Evolutionary conservation across 2,888 invertebrate species (phyloP).

Genomic region (Aethes cnicana): DNA sequence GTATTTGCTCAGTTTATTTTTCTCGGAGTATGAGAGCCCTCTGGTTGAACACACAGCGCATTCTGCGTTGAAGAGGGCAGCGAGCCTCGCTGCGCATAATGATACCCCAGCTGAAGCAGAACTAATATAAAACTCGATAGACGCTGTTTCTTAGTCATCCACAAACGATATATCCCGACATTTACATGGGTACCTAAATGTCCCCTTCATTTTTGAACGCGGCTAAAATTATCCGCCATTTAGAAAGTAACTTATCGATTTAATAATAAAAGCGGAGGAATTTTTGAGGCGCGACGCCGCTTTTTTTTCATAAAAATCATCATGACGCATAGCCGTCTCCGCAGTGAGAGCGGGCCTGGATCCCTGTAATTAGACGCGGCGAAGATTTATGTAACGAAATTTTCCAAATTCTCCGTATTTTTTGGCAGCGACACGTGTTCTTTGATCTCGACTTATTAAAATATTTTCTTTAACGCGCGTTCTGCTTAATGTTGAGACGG

Average conservation of each 20-base stretch:
- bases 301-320: conserved; percentile 71
- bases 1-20: conserved; percentile 76
- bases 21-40: conserved; percentile 62
- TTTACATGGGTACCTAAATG: neutral
- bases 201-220: neutral
- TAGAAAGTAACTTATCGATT: conserved; percentile 42
- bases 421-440: conserved; percentile 62
- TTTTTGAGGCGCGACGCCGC: conserved; percentile 48
- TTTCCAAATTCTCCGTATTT: conserved; percentile 73
- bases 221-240: conserved; percentile 38
- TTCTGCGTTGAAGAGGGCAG: conserved; percentile 61
- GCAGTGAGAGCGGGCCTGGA: conserved; percentile 62
- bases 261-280: conserved; percentile 48
- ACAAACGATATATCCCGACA: conserved; percentile 31
- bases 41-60: conserved; percentile 62
- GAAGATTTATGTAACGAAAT: conserved; percentile 75
- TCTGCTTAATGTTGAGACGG: conserved; percentile 6
- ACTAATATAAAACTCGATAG: conserved; percentile 65
- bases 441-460: conserved; percentile 42
- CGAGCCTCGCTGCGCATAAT: conserved; percentile 59
- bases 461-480: conserved; percentile 33
- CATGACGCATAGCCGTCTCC: conserved; percentile 74
- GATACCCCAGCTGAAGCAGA: conserved; percentile 54
- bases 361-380: conserved; percentile 74
- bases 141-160: conserved; percentile 53